phyloP scores from a whole-genome alignment of 2,888 invertebrate species.

The Julus scanicus region DNA sequence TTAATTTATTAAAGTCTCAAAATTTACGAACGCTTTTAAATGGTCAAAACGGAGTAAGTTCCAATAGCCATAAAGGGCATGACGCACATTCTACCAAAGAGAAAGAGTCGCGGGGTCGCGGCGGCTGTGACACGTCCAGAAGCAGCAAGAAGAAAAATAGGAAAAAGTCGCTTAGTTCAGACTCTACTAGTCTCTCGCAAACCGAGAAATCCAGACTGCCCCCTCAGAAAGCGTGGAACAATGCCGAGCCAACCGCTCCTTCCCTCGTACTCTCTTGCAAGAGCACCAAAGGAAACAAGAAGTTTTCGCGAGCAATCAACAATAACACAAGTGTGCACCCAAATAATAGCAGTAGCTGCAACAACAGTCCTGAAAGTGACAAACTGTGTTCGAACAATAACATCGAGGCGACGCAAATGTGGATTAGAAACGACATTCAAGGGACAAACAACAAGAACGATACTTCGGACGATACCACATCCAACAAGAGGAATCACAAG shows the following conservation, averaged over 20 bases:
- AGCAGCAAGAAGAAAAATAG: slow-evolving; percentile 46
- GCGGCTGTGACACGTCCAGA: slow-evolving; percentile 3
- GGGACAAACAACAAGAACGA: not conserved
- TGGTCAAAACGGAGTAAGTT: not conserved
- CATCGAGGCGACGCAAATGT: not conserved
- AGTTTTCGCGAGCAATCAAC: not conserved
- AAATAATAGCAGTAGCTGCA: slow-evolving; percentile 21
- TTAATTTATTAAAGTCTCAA: slow-evolving; percentile 46
- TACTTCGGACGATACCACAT: not conserved
- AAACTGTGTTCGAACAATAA: slow-evolving; percentile 37
- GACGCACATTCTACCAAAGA: slow-evolving; percentile 44
- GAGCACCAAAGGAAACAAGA: slow-evolving; percentile 13
- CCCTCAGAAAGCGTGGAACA: not conserved
- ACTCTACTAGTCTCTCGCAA: slow-evolving; percentile 25
- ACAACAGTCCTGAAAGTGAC: slow-evolving; percentile 30
- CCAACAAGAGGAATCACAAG: not conserved
- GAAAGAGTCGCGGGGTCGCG: slow-evolving; percentile 5
- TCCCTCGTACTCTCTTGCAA: not conserved
- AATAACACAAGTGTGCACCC: slow-evolving; percentile 23
- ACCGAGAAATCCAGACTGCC: not conserved
- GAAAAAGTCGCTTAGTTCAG: slow-evolving; percentile 46
- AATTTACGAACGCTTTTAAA: slow-evolving; percentile 50
- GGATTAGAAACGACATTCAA: slow-evolving; percentile 37
- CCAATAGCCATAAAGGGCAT: slow-evolving; percentile 3
- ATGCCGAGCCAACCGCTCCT: not conserved